phyloP scores from a whole-genome alignment of 2,113 vertebrate genomes.

The Tachysurus fulvidraco region DNA sequence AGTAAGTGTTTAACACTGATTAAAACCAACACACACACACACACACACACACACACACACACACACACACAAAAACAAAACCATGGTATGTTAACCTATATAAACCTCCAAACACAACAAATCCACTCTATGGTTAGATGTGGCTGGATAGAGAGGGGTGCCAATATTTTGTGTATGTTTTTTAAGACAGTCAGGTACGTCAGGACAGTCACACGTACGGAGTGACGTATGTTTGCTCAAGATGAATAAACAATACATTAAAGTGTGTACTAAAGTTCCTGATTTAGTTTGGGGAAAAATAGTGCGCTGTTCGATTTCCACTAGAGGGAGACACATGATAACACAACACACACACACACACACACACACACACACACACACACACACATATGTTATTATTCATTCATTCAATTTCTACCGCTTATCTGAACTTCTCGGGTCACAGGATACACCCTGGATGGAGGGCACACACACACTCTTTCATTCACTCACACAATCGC shows the following conservation, averaged over 20 bases:
- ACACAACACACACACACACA: neutral
- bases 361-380: too few species aligned
- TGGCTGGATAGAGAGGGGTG: neutral
- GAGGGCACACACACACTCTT: too few species aligned
- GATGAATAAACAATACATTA: neutral
- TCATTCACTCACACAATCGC: too few species aligned
- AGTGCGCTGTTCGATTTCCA: neutral
- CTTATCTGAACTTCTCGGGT: too few species aligned
- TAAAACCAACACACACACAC: neutral
- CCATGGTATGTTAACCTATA: neutral
- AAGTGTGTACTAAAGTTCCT: neutral
- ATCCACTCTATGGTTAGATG: neutral
- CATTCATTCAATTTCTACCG: too few species aligned
- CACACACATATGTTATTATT: too few species aligned
- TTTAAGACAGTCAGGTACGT: neutral
- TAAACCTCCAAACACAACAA: neutral
- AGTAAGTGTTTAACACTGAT: neutral
- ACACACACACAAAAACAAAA: neutral
- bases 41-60: slow-evolving; percentile 1
- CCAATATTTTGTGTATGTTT: neutral
- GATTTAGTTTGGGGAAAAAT: neutral
- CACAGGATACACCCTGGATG: too few species aligned
- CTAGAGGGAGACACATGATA: slow-evolving; percentile 39
- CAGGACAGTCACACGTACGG: neutral
- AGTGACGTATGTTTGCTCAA: neutral